Evolutionary conservation across 2,113 vertebrate species (phyloP).

Genomic region (Amblyornis subalaris): DNA sequence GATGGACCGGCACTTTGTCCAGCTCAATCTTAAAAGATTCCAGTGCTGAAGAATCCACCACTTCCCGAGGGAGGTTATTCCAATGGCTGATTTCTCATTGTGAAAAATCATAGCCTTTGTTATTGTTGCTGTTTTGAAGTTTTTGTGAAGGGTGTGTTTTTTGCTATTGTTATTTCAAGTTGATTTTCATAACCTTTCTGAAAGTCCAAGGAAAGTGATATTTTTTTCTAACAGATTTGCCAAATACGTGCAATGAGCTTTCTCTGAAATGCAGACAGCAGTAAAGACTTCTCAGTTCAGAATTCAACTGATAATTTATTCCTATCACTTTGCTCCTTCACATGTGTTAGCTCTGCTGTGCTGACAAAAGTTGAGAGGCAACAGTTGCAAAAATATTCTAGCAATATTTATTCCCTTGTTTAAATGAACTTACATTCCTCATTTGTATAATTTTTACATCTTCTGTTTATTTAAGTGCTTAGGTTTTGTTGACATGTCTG

Average conservation of each 20-base stretch:
- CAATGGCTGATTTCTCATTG: neutral
- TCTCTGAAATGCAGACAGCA: neutral
- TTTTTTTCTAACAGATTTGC: neutral
- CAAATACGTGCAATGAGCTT: neutral
- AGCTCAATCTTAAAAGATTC: neutral
- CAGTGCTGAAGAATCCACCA: neutral
- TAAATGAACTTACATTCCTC: neutral
- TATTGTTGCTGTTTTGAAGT: neutral
- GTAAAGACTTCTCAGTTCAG: neutral
- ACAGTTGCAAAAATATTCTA: neutral
- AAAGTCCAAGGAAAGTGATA: neutral
- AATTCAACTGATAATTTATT: conserved; percentile 14
- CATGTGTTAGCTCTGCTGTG: neutral
- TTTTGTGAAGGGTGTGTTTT: neutral
- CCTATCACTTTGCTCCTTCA: neutral
- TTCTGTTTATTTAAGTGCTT: neutral
- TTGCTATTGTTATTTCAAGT: neutral
- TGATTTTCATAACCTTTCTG: neutral
- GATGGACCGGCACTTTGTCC: neutral
- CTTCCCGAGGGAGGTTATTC: rapidly evolving
- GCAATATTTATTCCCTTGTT: neutral
- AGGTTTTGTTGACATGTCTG: neutral
- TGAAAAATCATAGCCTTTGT: neutral
- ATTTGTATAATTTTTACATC: neutral
- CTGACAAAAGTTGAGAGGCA: neutral